Evolutionary conservation across 2,113 vertebrate species (phyloP).

Genomic region (Eudyptes chrysolophus): DNA sequence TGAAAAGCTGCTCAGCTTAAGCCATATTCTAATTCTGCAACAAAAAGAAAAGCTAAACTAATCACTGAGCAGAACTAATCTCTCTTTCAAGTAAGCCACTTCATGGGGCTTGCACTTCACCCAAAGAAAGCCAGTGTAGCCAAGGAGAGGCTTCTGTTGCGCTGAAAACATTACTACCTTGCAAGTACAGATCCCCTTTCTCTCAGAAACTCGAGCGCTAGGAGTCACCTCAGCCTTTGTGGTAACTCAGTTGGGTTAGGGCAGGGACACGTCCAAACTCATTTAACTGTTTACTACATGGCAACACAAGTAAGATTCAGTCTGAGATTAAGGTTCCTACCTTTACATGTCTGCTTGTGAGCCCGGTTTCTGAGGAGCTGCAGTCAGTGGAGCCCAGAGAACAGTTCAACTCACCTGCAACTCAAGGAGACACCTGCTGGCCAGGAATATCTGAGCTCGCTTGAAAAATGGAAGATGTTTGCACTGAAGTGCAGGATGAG

Average conservation of each 20-base stretch:
- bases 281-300: not conserved
- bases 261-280: not conserved
- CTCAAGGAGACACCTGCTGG: not conserved
- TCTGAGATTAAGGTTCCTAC: not conserved
- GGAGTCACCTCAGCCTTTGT: not conserved
- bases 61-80: slow-evolving; percentile 12
- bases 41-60: not conserved
- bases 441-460: not conserved
- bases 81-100: not conserved
- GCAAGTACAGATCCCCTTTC: rapidly evolving
- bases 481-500: not conserved
- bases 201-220: rapidly evolving
- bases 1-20: not conserved
- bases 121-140: not conserved
- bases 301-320: not conserved
- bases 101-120: not conserved
- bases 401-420: not conserved
- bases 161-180: not conserved
- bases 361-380: not conserved
- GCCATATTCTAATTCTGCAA: not conserved
- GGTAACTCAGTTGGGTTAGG: not conserved
- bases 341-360: not conserved
- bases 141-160: rapidly evolving
- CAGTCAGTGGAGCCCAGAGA: not conserved
- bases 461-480: not conserved